A percentile compares a stretch with the other conserved stretches of the same genome.
Evolutionary conservation across 2,888 invertebrate genomes (phyloP).

Genomic region (Nephrotoma flavescens): DNA sequence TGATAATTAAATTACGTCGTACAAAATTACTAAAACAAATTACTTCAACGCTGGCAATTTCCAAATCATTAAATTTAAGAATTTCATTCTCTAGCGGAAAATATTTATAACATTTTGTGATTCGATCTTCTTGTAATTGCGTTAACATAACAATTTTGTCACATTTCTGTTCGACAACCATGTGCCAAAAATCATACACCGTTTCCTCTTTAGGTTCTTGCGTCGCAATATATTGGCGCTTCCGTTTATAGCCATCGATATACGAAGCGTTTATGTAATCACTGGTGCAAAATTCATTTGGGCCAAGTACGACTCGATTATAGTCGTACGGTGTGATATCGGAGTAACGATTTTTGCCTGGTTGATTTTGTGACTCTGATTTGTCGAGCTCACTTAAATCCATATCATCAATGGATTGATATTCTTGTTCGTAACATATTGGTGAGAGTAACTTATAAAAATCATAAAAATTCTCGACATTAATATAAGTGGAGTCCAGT

Average conservation of each 20-base stretch:
- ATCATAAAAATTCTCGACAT: not conserved
- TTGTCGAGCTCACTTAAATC: not conserved
- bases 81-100: conserved; percentile 46
- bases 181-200: conserved; percentile 57
- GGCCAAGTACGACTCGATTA: conserved; percentile 44
- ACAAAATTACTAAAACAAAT: conserved; percentile 41
- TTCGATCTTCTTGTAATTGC: conserved; percentile 47
- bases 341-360: too few species aligned
- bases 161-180: conserved; percentile 55
- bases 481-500: not conserved
- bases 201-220: conserved; percentile 57
- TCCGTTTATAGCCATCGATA: conserved; percentile 47
- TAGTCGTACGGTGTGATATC: conserved; percentile 38
- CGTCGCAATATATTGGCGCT: conserved; percentile 55
- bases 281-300: conserved; percentile 39
- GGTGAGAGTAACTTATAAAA: not conserved
- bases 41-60: conserved; percentile 39
- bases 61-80: conserved; percentile 42
- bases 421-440: not conserved
- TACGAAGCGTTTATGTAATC: conserved; percentile 66
- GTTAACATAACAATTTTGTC: conserved; percentile 57
- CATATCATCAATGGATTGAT: not conserved
- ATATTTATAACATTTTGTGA: conserved; percentile 53
- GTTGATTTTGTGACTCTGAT: not conserved
- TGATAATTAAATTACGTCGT: conserved; percentile 41